Evolutionary conservation across 37 sponge, comb jelly and placozoan genomes (phyloP).

Genomic region (Beroe forskalii): DNA sequence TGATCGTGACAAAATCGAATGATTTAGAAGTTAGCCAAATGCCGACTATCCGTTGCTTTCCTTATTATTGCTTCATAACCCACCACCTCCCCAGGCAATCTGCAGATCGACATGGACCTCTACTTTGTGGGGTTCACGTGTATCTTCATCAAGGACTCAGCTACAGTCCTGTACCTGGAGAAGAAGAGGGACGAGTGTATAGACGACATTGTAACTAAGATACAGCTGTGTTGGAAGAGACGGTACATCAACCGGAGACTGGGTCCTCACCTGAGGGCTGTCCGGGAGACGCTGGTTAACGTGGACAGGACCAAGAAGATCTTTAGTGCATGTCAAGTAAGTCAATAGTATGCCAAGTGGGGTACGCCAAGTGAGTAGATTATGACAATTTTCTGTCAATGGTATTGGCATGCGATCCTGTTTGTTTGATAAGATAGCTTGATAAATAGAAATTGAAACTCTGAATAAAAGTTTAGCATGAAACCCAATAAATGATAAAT

Average conservation of each 20-base stretch:
- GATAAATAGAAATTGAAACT: too few relatives aligned
- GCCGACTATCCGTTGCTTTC: too few relatives aligned
- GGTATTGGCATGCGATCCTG: too few relatives aligned
- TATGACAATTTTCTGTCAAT: not conserved
- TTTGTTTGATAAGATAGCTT: too few relatives aligned
- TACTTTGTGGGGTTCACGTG: slow-evolving; percentile 35
- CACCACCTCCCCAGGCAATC: slow-evolving; percentile 4
- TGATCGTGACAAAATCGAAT: too few relatives aligned
- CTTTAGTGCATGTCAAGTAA: not conserved
- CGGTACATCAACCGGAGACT: slow-evolving; percentile 34
- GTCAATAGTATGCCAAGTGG: not conserved
- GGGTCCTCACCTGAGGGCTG: slow-evolving; percentile 5
- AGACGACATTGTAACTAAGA: slow-evolving; percentile 15
- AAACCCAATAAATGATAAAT: too few relatives aligned
- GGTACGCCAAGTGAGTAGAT: not conserved
- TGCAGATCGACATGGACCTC: slow-evolving; percentile 17
- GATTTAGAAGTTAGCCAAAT: too few relatives aligned
- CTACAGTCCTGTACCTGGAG: slow-evolving; percentile 53
- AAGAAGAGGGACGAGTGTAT: slow-evolving; percentile 52
- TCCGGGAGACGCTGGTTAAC: slow-evolving; percentile 12
- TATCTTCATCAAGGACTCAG: slow-evolving; percentile 58
- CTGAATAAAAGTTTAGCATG: too few relatives aligned
- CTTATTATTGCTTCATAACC: too few relatives aligned
- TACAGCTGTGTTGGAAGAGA: slow-evolving; percentile 45
- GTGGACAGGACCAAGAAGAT: slow-evolving; percentile 22